Percentiles rank a stretch among this genome's conserved stretches.
Evolutionary conservation across 2,113 vertebrate species (phyloP).

Genomic region (Sula dactylatra): DNA sequence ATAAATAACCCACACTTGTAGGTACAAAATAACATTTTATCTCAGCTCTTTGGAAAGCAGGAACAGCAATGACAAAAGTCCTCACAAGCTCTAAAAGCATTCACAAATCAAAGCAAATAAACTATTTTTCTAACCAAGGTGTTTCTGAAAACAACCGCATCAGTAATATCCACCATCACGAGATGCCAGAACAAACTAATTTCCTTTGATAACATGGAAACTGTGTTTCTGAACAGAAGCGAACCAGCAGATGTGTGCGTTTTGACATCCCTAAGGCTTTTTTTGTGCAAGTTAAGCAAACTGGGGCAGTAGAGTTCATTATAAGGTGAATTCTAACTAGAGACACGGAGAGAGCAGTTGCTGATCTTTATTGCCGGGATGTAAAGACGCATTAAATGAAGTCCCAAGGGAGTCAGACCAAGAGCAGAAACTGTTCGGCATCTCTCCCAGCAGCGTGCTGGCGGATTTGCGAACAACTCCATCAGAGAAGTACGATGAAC

Average conservation of each 20-base stretch:
- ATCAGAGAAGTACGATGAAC: neutral
- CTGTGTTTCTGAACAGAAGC: neutral
- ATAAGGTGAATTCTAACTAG: neutral
- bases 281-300: neutral
- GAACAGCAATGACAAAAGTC: neutral
- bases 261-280: neutral
- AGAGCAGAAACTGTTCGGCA: neutral
- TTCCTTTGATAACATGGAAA: neutral
- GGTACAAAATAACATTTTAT: neutral
- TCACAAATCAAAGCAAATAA: neutral
- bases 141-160: neutral
- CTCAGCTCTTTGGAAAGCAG: neutral
- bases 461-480: neutral
- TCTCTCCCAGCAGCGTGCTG: neutral
- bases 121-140: neutral
- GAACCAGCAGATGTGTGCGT: neutral
- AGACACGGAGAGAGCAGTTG: neutral
- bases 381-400: neutral
- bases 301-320: neutral
- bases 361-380: neutral
- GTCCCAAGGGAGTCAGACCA: neutral
- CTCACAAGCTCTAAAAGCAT: neutral
- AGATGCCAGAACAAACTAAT: neutral
- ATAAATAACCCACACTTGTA: neutral
- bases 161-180: neutral